Evolutionary conservation across 30 jellyfish, hydroid and myxozoan species (phyloP), one percentile per base, ranked within the genome.

Genomic region (Turritopsis dohrnii): DNA sequence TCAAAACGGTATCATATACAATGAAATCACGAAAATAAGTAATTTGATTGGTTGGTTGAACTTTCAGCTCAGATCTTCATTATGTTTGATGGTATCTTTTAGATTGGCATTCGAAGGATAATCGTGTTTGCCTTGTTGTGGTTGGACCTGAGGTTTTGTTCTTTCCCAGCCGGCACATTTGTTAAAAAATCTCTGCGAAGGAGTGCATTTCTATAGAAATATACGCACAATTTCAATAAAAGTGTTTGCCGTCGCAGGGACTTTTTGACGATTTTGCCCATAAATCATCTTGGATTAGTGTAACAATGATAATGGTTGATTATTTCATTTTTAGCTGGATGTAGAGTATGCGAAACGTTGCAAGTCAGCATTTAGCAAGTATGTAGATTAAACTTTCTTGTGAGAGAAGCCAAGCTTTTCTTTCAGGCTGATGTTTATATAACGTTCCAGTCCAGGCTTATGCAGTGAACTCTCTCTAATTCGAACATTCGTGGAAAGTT

Each of bases 121-220:
- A 65, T 29, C 54, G 90, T 54, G 82, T 91, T 28, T 75, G 66
- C 60, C 76, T 86, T 20, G 86, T 87, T 18, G 81, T 91, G n/a
- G 86, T 91, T 29, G 97, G 97, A 25, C 96, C 97, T 19, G 90
- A 90, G 93, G 97, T 90, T 60, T 60, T 60, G 73, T 60, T 0
- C 19, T 0, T 21, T 18, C 19, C 19, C 21, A 60, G 73, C 19
- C 0, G 0, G n/a, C n/a, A n/a, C n/a, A n/a, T n/a, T n/a, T n/a
- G n/a, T n/a, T n/a, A n/a, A n/a, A n/a, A n/a, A n/a, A n/a, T n/a
- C n/a, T n/a, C n/a, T n/a, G n/a, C n/a, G n/a, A n/a, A n/a, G n/a
- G n/a, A n/a, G n/a, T n/a, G n/a, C n/a, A n/a, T n/a, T n/a, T n/a
- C n/a, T n/a, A n/a, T n/a, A n/a, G n/a, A n/a, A n/a, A n/a, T n/a